Conservation (phyloP, 2,888 invertebrate genomes). For the Clistopyga incitator region DNA sequence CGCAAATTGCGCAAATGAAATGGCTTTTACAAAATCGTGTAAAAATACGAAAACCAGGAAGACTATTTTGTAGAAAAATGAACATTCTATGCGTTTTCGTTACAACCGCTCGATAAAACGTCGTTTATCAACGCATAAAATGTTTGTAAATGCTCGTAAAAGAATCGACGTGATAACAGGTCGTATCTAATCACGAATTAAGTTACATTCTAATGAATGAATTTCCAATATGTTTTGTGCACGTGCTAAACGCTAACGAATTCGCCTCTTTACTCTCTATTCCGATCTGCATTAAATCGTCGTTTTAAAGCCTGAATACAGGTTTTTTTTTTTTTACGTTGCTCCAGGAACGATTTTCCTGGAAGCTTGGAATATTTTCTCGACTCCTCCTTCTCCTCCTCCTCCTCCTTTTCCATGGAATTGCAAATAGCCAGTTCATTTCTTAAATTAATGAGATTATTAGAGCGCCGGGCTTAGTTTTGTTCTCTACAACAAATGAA, state of each 20-base stretch:
- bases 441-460: conserved; percentile 60
- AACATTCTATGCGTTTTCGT: background rate
- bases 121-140: background rate
- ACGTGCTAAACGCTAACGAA: conserved; percentile 46
- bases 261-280: conserved; percentile 47
- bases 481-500: conserved; percentile 24
- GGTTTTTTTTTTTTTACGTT: conserved; percentile 6
- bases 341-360: background rate
- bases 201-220: conserved; percentile 48
- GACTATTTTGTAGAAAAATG: too few relatives aligned
- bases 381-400: conserved; percentile 10
- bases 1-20: too few relatives aligned
- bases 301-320: conserved; percentile 4
- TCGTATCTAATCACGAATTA: conserved; percentile 35
- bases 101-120: background rate
- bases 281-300: conserved; percentile 57
- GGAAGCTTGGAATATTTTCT: conserved; percentile 46
- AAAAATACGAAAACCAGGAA: too few relatives aligned
- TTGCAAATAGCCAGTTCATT: conserved; percentile 62
- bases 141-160: background rate
- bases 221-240: conserved; percentile 24
- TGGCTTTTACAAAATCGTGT: too few relatives aligned
- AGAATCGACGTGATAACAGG: background rate
- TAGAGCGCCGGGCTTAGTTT: conserved; percentile 39
- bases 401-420: background rate